These are phyloP conservation scores for Zaprionus davidi DNA, from an alignment of 1,140 invertebrate species.

Conservation along the genomic window DNA sequence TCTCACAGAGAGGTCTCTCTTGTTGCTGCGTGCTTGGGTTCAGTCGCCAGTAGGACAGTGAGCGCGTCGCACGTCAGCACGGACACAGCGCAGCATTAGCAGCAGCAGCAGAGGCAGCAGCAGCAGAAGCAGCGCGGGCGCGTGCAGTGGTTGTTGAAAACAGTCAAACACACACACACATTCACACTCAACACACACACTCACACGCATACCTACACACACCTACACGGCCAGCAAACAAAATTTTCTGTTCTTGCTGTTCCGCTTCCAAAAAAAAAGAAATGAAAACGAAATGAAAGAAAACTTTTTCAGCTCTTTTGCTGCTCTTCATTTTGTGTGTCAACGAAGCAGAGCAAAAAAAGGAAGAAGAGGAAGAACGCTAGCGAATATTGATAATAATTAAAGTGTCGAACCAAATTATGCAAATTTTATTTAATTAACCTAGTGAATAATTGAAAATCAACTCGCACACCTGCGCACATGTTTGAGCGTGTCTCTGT, in stretches of 20 bases:
- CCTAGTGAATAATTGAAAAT: conserved; percentile 57
- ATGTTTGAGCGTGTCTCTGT: conserved; percentile 44
- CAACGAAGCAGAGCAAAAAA: conserved; percentile 18
- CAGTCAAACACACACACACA: conserved; percentile 55
- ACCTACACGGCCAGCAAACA: conserved; percentile 63
- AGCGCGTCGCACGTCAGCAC: conserved; percentile 76
- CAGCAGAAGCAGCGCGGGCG: conserved; percentile 61
- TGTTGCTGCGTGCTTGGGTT: conserved; percentile 4
- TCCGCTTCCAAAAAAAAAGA: conserved; percentile 43
- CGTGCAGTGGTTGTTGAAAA: conserved; percentile 73
- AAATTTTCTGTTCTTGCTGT: conserved; percentile 64
- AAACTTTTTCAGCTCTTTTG: conserved; percentile 46
- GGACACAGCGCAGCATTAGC: conserved; percentile 58
- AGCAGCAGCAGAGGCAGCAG: conserved; percentile 63
- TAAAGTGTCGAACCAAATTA: conserved; percentile 13
- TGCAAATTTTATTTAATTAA: conserved; percentile 53
- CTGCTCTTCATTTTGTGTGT: conserved; percentile 38
- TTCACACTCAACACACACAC: conserved; percentile 18
- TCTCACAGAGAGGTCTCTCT: not conserved
- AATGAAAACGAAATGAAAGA: conserved; percentile 13
- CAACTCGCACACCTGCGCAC: conserved; percentile 80
- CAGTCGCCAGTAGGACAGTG: conserved; percentile 71
- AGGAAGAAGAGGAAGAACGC: conserved; percentile 1
- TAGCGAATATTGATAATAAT: conserved; percentile 13
- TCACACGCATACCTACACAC: conserved; percentile 23